Base-by-base conservation (phyloP, 2,888 invertebrate genomes). In the Andrena dorsata region DNA sequence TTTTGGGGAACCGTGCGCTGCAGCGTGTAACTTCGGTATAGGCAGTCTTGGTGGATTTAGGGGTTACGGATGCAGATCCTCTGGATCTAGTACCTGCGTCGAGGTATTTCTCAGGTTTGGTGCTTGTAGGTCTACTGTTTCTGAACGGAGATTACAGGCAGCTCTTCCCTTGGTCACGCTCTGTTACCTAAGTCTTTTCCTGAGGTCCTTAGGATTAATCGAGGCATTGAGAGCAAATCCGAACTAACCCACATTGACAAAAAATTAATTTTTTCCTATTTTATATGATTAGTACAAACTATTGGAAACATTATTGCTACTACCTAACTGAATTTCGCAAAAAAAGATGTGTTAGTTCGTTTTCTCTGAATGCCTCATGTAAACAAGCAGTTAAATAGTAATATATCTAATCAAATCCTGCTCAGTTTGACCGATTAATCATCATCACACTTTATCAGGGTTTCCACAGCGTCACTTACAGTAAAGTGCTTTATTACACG, bases 401-500 rank as follows among this genome's bases (percentile, higher is more conserved):
- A 23, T 20, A 23, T 53, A 53, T 53, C 23, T 23, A 23, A 53
- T 8, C 10, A 7, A 51, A 51, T 16, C 20, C 8, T 53, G 6
- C 8, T 23, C 3, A 7, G 10, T 20, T 53, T 23, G 8, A 8
- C 20, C 53, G 20, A 53, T 10, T 23, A 20, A 23, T 56, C 20
- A 23, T 20, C 10, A 23, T 26, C 49, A 60, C 8, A 32, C 30
- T 4, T 2, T 23, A 26, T 13, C 16, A 4, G 1, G 26, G 6
- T 5, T 26, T 23, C 16, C 13, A 74, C 47, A 8, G 10, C 41
- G 30, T 10, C n/a, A n/a, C 26, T 47, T 13, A 69, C 35, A 28
- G n/a, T 4, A n/a, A 20, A n/a, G 2, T 47, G 23, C 47, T 66
- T 74, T 60, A 20, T 68, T 69, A 60, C 47, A 32, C 7, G n/a